A percentile compares a stretch with the other conserved stretches of the same genome.
Evolutionary conservation across 1,140 invertebrate species (phyloP).

Genomic region (Polypedilum pembai): DNA sequence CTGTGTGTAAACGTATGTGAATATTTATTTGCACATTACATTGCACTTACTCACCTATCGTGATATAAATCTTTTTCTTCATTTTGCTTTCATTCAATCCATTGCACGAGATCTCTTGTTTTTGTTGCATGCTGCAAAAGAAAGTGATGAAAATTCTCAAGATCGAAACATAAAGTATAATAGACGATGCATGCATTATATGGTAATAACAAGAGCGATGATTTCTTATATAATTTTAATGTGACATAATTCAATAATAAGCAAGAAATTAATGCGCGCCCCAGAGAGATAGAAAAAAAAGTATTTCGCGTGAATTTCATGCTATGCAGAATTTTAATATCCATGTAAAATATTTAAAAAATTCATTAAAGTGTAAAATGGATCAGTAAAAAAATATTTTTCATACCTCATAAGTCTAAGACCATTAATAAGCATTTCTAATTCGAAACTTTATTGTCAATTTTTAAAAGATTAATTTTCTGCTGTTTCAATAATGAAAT

Average conservation of each 20-base stretch:
- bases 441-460: not conserved
- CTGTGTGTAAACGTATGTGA: no score
- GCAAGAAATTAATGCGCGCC: not conserved
- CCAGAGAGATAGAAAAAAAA: not conserved
- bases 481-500: not conserved
- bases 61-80: not conserved
- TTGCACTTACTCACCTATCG: no score
- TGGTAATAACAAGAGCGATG: not conserved
- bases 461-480: not conserved
- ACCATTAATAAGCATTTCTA: not conserved
- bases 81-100: not conserved
- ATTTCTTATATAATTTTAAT: constrained; percentile 11
- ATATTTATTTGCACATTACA: no score
- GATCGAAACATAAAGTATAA: constrained; percentile 1
- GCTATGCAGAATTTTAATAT: no score
- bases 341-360: no score
- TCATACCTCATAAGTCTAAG: no score
- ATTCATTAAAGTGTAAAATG: no score
- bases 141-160: constrained; percentile 5
- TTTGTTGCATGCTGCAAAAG: not conserved
- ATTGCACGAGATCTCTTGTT: not conserved
- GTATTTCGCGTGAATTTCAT: not conserved
- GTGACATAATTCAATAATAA: not conserved
- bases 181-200: not conserved
- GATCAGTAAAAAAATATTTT: no score